Conservation (phyloP, 2,113 vertebrate species). For the Acrocephalus arundinaceus region DNA sequence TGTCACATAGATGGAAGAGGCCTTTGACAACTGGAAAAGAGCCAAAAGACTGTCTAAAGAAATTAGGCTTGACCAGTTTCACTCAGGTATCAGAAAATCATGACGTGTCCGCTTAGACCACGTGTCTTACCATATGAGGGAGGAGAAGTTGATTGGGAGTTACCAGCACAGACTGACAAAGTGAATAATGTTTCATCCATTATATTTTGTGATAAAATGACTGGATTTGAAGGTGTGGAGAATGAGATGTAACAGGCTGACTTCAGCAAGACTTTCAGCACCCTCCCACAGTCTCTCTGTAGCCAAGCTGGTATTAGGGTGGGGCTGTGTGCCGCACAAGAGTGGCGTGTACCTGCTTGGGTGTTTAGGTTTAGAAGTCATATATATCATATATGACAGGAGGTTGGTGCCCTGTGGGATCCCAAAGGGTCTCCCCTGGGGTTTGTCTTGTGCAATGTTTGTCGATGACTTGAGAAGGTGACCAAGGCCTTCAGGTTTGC, state of each 20-base stretch:
- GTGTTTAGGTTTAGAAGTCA: too few species aligned
- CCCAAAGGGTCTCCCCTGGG: neutral
- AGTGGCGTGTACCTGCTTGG: fast-evolving
- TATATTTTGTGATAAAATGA: neutral
- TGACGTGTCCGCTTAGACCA: neutral
- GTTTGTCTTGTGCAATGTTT: neutral
- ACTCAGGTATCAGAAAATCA: neutral
- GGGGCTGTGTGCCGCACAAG: fast-evolving
- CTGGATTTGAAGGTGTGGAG: neutral
- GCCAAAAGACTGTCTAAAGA: neutral
- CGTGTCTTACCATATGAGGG: neutral
- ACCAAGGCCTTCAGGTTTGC: neutral
- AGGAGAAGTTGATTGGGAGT: neutral
- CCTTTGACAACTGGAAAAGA: neutral
- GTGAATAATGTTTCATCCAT: neutral
- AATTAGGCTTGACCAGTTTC: neutral
- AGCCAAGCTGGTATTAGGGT: neutral
- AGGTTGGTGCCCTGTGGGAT: neutral
- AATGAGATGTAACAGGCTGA: neutral
- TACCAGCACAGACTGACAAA: neutral
- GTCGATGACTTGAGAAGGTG: fast-evolving
- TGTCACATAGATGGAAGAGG: neutral
- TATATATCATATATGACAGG: neutral
- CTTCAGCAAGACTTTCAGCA: neutral
- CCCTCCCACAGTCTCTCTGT: neutral